Evolutionary conservation across 2,888 invertebrate species (phyloP).

Genomic region (Megastigmus dorsalis): DNA sequence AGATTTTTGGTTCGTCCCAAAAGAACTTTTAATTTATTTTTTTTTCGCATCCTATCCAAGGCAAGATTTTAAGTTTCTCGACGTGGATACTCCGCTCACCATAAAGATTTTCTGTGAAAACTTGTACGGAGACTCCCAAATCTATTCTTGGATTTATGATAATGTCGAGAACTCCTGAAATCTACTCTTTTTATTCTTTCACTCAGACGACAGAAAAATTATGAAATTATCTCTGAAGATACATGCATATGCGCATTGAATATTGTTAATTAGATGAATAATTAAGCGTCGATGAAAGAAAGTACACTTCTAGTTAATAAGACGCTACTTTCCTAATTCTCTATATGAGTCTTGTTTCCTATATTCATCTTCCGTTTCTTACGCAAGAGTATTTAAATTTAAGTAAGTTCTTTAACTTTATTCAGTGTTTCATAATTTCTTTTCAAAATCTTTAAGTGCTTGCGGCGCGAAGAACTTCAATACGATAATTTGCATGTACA

Average conservation of each 20-base stretch:
- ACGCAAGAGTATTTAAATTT: conserved; percentile 40
- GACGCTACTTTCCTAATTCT: conserved; percentile 43
- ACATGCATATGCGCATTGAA: conserved; percentile 49
- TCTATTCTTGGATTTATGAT: conserved; percentile 55
- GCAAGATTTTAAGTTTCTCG: conserved; percentile 60
- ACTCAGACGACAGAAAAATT: conserved; percentile 35
- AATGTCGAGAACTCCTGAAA: conserved; percentile 51
- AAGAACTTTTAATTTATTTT: conserved; percentile 61
- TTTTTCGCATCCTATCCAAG: conserved; percentile 58
- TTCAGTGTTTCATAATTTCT: conserved; percentile 9
- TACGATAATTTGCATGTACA: not conserved
- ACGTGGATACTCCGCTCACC: conserved; percentile 58
- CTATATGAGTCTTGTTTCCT: conserved; percentile 37
- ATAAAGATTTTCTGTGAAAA: conserved; percentile 68
- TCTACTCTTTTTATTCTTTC: conserved; percentile 50
- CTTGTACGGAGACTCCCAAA: conserved; percentile 60
- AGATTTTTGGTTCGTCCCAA: conserved; percentile 49
- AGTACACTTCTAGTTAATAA: conserved; percentile 50
- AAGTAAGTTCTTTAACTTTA: conserved; percentile 33
- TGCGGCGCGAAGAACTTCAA: conserved; percentile 16
- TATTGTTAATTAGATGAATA: conserved; percentile 52
- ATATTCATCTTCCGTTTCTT: conserved; percentile 47
- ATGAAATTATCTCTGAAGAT: conserved; percentile 23
- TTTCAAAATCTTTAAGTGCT: conserved; percentile 10
- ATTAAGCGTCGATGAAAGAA: conserved; percentile 49